These are phyloP conservation scores for Xestia sexstrigata DNA, from an alignment of 2,888 invertebrate species.

Conservation along the genomic window DNA sequence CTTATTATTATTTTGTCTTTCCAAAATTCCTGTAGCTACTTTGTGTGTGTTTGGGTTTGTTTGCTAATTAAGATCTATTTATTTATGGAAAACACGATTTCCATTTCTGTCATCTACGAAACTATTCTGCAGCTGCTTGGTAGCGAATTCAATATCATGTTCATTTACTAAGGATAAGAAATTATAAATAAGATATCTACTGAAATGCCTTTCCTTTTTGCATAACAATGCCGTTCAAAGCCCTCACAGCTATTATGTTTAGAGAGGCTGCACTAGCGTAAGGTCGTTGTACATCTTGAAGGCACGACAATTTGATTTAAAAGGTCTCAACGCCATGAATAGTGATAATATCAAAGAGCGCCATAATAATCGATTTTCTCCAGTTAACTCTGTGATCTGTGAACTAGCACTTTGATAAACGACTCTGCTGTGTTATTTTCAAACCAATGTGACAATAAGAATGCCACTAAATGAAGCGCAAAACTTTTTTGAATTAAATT, in stretches of 20 bases:
- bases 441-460: constrained; percentile 2
- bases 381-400: neutral
- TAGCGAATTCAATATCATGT: neutral
- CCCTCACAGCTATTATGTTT: constrained; percentile 25
- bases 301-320: constrained; percentile 26
- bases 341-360: constrained; percentile 27
- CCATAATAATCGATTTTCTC: constrained; percentile 18
- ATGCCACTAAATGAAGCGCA: neutral
- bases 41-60: neutral
- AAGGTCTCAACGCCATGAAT: constrained; percentile 28
- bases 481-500: constrained; percentile 25
- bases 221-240: constrained; percentile 25
- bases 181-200: too few species aligned
- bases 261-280: constrained; percentile 34
- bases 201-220: constrained; percentile 30
- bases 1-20: too few species aligned
- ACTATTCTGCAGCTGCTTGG: neutral
- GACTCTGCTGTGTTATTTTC: constrained; percentile 5
- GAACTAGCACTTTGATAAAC: constrained; percentile 4
- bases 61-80: neutral
- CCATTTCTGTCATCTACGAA: neutral
- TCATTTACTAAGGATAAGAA: neutral
- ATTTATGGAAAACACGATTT: neutral
- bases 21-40: neutral
- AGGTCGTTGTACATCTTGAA: constrained; percentile 36